Evolutionary conservation across 2,888 invertebrate genomes (phyloP).

Genomic region (Calliopum simillimum): DNA sequence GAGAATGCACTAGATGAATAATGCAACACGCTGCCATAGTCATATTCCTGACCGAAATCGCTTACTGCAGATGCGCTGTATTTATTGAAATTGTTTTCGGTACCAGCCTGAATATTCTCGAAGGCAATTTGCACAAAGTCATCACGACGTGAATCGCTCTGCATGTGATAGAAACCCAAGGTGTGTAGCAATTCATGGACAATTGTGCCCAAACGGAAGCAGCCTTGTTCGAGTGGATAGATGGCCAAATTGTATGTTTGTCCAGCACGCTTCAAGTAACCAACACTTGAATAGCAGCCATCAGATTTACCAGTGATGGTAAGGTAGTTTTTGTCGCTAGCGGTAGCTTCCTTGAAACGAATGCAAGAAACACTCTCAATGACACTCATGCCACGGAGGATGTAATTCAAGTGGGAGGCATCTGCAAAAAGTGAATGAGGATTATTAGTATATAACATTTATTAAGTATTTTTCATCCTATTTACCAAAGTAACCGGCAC

Average conservation of each 20-base stretch:
- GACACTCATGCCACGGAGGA: slow-evolving; percentile 76
- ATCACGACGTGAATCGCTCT: slow-evolving; percentile 81
- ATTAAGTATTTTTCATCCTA: no score
- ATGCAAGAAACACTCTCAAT: slow-evolving; percentile 81
- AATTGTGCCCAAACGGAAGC: slow-evolving; percentile 70
- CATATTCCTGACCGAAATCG: slow-evolving; percentile 77
- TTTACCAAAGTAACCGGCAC: slow-evolving; percentile 44
- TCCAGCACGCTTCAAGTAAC: slow-evolving; percentile 69
- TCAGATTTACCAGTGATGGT: slow-evolving; percentile 58
- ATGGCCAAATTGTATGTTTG: slow-evolving; percentile 58
- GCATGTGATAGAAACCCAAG: slow-evolving; percentile 83
- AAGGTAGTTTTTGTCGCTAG: slow-evolving; percentile 52
- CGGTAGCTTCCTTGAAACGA: slow-evolving; percentile 73
- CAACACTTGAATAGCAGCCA: slow-evolving; percentile 84
- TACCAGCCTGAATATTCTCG: slow-evolving; percentile 69
- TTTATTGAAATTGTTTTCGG: slow-evolving; percentile 77
- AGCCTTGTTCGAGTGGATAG: slow-evolving; percentile 56
- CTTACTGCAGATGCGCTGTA: slow-evolving; percentile 70
- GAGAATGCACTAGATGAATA: slow-evolving; percentile 81
- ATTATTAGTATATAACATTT: no score
- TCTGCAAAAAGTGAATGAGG: slow-evolving; percentile 47
- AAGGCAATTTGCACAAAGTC: slow-evolving; percentile 72
- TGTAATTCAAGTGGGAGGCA: slow-evolving; percentile 71
- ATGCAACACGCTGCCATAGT: slow-evolving; percentile 85
- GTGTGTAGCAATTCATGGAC: slow-evolving; percentile 84